These are phyloP conservation scores for Squalus acanthias DNA, from an alignment of 2,797 vertebrate species.

Conservation along the genomic window DNA sequence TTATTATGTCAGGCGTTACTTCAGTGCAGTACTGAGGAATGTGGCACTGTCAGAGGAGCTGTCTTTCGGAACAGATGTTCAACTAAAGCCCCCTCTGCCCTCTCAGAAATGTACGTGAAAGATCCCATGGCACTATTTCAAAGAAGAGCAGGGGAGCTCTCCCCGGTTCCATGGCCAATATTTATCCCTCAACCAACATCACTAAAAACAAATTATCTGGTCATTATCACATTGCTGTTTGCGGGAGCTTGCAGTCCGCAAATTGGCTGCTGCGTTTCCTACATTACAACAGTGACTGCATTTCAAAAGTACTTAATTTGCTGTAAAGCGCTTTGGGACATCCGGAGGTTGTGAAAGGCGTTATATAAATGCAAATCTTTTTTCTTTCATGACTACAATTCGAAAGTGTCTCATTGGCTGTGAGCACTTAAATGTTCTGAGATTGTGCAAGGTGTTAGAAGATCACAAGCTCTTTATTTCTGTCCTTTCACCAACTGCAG, in stretches of 20 bases:
- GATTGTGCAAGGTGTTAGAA: neutral
- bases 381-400: neutral
- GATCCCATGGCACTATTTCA: neutral
- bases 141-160: neutral
- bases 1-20: no score
- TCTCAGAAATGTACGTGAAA: neutral
- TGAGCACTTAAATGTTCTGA: neutral
- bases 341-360: neutral
- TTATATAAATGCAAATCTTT: neutral
- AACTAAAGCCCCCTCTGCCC: neutral
- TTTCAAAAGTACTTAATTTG: neutral
- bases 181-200: neutral
- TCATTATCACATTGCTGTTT: neutral
- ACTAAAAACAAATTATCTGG: neutral
- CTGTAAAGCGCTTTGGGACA: neutral
- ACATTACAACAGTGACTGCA: no score
- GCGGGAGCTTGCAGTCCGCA: neutral
- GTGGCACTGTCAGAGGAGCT: no score
- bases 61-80: neutral
- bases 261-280: neutral
- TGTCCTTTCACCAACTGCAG: neutral
- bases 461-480: neutral
- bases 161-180: neutral
- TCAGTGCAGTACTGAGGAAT: no score
- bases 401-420: neutral